phyloP scores from a whole-genome alignment of 2,797 vertebrate species.

The Pangasius mekongensis region DNA sequence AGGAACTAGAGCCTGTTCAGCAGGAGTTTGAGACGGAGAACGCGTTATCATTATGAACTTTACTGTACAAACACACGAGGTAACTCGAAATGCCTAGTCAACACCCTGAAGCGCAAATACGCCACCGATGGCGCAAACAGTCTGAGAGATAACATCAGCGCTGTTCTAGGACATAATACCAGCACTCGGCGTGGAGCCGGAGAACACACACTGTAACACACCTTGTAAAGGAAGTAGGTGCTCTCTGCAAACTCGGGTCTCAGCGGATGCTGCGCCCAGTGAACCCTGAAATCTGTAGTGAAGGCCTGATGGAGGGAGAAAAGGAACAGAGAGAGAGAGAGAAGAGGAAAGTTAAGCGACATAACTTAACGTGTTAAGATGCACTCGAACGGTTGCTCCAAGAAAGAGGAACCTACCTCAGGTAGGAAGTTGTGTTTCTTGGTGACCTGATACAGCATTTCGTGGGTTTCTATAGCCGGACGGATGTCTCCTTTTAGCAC shows the following conservation, averaged over 20 bases:
- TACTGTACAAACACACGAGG: not conserved
- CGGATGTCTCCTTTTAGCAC: slow-evolving; percentile 97
- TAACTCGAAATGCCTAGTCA: not conserved
- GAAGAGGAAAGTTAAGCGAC: slow-evolving; percentile 60
- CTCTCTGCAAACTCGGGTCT: slow-evolving; percentile 99
- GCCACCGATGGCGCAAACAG: not conserved
- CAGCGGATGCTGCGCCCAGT: slow-evolving; percentile 98
- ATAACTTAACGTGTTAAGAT: not conserved
- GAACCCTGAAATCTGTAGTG: slow-evolving; percentile 97
- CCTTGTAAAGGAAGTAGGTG: slow-evolving; percentile 99
- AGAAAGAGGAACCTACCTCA: slow-evolving; percentile 80
- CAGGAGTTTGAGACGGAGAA: not conserved
- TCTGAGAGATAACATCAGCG: not conserved
- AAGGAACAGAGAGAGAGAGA: slow-evolving; percentile 1
- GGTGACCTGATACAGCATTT: slow-evolving; percentile 99
- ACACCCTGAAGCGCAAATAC: not conserved
- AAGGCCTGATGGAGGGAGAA: slow-evolving; percentile 81
- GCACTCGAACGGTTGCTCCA: not conserved
- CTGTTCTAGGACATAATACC: not conserved
- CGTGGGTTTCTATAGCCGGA: slow-evolving; percentile 97
- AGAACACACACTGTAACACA: slow-evolving; percentile 59
- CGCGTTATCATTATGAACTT: not conserved
- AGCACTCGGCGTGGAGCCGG: not conserved
- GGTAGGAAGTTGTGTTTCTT: slow-evolving; percentile 99
- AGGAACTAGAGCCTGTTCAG: not conserved